phyloP scores from a whole-genome alignment of 2,113 vertebrate species.

The Cinclus cinclus region DNA sequence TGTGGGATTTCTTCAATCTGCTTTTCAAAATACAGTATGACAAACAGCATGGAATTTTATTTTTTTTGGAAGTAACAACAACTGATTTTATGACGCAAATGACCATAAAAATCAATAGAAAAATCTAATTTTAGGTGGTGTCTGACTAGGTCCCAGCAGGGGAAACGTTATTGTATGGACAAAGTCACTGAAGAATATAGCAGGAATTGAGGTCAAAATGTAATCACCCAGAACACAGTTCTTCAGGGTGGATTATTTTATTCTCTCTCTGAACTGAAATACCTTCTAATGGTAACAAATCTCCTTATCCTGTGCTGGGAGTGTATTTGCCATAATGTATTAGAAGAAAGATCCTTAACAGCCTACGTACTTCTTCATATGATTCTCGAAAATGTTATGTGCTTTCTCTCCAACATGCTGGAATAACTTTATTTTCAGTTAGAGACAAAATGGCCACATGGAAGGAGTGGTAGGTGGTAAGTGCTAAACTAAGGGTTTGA shows the following conservation, averaged over 20 bases:
- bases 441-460: background rate
- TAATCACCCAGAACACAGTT: conserved; percentile 10
- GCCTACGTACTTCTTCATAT: background rate
- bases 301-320: background rate
- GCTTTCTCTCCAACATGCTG: background rate
- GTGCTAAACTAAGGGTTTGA: background rate
- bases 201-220: conserved; percentile 34
- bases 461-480: background rate
- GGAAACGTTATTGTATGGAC: background rate
- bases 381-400: background rate
- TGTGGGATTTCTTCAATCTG: background rate
- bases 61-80: background rate
- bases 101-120: background rate
- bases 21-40: background rate
- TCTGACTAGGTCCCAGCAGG: background rate
- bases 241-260: conserved; percentile 2
- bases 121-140: background rate
- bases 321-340: background rate
- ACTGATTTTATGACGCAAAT: background rate
- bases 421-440: background rate
- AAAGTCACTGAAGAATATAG: background rate
- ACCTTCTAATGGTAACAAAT: conserved; percentile 35
- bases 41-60: background rate
- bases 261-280: conserved; percentile 5
- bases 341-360: background rate